Evolutionary conservation across 2,113 vertebrate genomes (phyloP), one percentile per base, ranked within the genome.

Genomic region (Clarias magur): DNA sequence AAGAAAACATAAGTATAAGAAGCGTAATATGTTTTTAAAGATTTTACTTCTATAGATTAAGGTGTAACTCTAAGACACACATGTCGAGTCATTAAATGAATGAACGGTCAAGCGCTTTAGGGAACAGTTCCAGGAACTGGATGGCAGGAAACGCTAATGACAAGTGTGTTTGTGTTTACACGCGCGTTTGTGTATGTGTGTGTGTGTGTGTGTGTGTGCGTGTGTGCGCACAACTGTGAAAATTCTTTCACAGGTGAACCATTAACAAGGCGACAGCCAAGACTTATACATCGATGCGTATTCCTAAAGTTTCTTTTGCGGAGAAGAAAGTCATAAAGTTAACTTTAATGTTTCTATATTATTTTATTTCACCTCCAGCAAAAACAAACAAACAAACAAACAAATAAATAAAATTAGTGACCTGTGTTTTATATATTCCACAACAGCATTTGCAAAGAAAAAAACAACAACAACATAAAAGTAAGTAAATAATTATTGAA

Each of bases 11-110:
- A 76, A 53, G 42, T 53, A 70, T 25, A 83, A 54, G 63, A 30
- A 30, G 63, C 68, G 5, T 70, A 83, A 70, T 83, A 70, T 83
- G 56, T 42, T 42, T 42, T 42, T 42, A 34, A 48, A 21, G 0
- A 67, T 27, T 54, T 54, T 30, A 70, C 25, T 70, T 42, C 11
- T 53, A 83, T n/a, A 83, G 62, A 34, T 70, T 70, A 83, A 68
- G 56, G 63, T 70, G 15, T 68, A 83, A 68, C 62, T 27, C 17
- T 2, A 17, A 79, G 54, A 59, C 48, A 54, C 73, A n/a, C 48
- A 75, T 38, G 48, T 25, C 21, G 48, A 21, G 38, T 75, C 72
- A 75, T 10, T 75, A 75, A 13, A 75, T 2, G 38, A 48, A 21
- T 48, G 23, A 42, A 73, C 23, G 70, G 38, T 73, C 19, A 75